Evolutionary conservation across 2,797 vertebrate genomes (phyloP), one percentile per base, ranked within the genome.

Genomic region (Sternotherus odoratus): DNA sequence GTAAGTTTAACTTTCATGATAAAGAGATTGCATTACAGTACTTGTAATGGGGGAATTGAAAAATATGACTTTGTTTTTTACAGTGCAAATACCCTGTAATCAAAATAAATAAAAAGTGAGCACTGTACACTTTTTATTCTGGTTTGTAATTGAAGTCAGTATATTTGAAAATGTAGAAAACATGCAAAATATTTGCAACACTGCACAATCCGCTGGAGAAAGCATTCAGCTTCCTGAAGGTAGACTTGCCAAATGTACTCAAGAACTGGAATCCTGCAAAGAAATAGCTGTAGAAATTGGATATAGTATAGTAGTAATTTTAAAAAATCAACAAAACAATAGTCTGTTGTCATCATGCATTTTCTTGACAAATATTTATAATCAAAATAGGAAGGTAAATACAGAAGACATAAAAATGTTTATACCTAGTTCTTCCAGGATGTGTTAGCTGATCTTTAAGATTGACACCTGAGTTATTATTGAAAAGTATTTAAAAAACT

Each of bases 301-400:
- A 36, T 56, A 8, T 77, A 48, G 26, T 82, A 50, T 3, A 56
- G 1, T 15, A 50, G 16, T 19, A 72, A 1, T 83, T 88, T 89
- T n/a, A 4, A 81, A 72, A 56, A 56, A 9, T 4, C 23, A 51
- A 51, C 23, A 51, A 51, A 51, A 21, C 19, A 51, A 86, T 17
- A 53, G 50, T 79, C 60, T 49, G 85, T 4, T 28, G 9, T 79
- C 85, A 69, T 26, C 81, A 2, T 82, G 3, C 53, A 24, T 57
- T 91, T 94, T 84, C 15, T 79, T 81, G 66, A 1, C 8, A 89
- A 88, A 83, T 81, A 72, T 17, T 13, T 6, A 77, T 79, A 54
- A 23, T 30, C 2, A 13, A 19, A 74, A 56, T 30, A 86, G 28
- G 82, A 26, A 66, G 17, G 36, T 83, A 13, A 6, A 3, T 77